These are phyloP conservation scores for Nanger granti DNA, from an alignment of 2,113 vertebrate genomes.

Conservation along the genomic window DNA sequence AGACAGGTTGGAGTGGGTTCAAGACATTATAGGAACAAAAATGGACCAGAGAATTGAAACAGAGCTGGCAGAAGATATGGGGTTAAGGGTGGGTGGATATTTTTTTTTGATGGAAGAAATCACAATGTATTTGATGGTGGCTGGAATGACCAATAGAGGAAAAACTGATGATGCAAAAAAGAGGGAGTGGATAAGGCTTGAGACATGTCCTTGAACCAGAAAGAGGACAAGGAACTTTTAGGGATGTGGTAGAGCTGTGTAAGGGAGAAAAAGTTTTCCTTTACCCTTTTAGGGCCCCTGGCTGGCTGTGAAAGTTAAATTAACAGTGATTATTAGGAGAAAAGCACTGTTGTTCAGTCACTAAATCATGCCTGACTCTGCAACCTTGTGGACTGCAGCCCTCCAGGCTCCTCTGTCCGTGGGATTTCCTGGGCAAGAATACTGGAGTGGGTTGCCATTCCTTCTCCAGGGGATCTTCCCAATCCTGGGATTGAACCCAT, in stretches of 20 bases:
- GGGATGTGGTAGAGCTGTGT: background rate
- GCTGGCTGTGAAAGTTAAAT: background rate
- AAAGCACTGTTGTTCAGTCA: background rate
- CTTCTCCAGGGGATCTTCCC: background rate
- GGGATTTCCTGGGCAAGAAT: background rate
- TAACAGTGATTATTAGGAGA: background rate
- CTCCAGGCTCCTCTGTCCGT: background rate
- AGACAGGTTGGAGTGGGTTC: background rate
- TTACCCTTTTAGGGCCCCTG: background rate
- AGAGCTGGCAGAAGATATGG: background rate
- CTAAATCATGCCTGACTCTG: background rate
- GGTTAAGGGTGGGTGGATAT: background rate
- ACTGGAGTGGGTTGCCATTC: background rate
- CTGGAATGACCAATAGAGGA: background rate
- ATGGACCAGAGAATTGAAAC: background rate
- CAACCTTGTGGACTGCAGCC: background rate
- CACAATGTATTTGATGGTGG: background rate
- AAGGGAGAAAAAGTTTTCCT: background rate
- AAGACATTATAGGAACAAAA: background rate
- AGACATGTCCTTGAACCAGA: background rate
- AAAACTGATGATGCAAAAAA: background rate
- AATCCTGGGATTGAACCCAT: background rate
- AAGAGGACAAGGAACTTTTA: background rate
- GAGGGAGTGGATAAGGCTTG: background rate
- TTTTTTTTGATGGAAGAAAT: background rate